Conservation (phyloP, 92 coral and sea anemone species). For the Siderastrea radians region DNA sequence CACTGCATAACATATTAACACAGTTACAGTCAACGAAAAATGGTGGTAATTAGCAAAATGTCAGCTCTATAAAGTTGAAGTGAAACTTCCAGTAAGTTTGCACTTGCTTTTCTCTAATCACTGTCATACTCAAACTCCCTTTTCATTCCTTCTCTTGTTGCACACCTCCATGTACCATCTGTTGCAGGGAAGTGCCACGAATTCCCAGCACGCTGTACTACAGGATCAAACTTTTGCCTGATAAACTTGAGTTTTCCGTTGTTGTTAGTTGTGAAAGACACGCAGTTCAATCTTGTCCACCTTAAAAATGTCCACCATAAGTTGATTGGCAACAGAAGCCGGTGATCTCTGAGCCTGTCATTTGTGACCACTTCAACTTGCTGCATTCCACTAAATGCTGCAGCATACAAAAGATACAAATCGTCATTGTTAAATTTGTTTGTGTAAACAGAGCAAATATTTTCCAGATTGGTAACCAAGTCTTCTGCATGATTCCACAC, state of each 20-base stretch:
- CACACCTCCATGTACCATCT: constrained; percentile 93
- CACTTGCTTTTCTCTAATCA: neutral
- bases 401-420: constrained; percentile 86
- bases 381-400: constrained; percentile 83
- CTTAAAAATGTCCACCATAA: constrained; percentile 78
- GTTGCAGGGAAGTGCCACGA: constrained; percentile 89
- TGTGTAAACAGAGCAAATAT: constrained; percentile 41
- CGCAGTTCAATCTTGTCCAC: constrained; percentile 88
- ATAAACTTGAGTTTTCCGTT: constrained; percentile 56
- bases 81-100: too few species aligned
- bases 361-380: constrained; percentile 75
- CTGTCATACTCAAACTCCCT: too few species aligned
- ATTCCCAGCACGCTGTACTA: constrained; percentile 79
- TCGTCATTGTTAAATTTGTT: constrained; percentile 74
- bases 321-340: constrained; percentile 71
- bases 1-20: too few species aligned
- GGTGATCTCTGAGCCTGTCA: constrained; percentile 91
- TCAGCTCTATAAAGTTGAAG: too few species aligned
- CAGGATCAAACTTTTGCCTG: constrained; percentile 85
- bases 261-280: constrained; percentile 57
- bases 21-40: too few species aligned
- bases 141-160: constrained; percentile 23
- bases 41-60: too few species aligned
- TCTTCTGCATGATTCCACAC: constrained; percentile 54
- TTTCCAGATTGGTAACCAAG: constrained; percentile 45